A percentile compares a stretch with the other conserved stretches of the same genome.
phyloP scores from a whole-genome alignment of 2,888 invertebrate genomes.

The Parasteatoda lunata region DNA sequence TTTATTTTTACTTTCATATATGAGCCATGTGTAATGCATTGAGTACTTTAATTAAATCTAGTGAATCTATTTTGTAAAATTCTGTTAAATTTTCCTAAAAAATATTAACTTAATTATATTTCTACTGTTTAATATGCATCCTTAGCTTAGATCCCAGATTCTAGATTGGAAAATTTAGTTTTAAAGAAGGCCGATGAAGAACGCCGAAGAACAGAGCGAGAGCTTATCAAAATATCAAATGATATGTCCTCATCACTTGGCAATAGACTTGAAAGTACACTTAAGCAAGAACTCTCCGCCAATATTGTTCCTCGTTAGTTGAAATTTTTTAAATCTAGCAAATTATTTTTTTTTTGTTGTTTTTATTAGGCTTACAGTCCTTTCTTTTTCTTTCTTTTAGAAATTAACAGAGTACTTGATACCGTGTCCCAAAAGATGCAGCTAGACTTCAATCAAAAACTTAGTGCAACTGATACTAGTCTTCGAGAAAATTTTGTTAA shows the following conservation, averaged over 20 bases:
- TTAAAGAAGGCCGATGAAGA: conserved; percentile 66
- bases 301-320: conserved; percentile 75
- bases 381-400: conserved; percentile 73
- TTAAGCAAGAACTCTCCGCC: conserved; percentile 79
- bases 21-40: no score
- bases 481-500: conserved; percentile 87
- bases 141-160: conserved; percentile 16
- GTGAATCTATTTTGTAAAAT: no score
- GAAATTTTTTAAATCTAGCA: neutral
- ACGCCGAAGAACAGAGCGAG: conserved; percentile 72
- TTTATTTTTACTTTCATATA: no score
- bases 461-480: conserved; percentile 83
- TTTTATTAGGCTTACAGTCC: neutral
- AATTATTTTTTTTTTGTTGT: neutral
- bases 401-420: conserved; percentile 82
- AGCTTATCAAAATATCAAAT: conserved; percentile 78
- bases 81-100: no score
- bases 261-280: conserved; percentile 78
- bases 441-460: conserved; percentile 83
- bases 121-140: no score
- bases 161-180: conserved; percentile 47
- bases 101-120: no score
- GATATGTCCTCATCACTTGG: conserved; percentile 77
- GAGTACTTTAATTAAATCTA: no score
- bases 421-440: conserved; percentile 84